Percentiles rank a stretch among this genome's conserved stretches.
phyloP scores from a whole-genome alignment of 2,797 vertebrate species.

The Pangasius mekongensis region DNA sequence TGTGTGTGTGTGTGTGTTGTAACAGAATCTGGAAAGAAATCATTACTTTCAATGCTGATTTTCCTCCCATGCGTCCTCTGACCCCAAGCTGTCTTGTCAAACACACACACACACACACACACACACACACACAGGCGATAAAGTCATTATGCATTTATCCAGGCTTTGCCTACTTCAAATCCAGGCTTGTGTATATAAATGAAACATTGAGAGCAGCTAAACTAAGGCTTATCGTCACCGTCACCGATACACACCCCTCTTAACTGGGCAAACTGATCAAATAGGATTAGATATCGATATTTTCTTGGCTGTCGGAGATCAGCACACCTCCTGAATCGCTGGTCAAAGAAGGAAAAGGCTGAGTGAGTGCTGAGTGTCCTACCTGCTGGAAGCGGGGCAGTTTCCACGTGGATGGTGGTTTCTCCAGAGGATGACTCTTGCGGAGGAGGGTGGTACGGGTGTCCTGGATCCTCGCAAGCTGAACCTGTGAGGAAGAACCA shows the following conservation, averaged over 20 bases:
- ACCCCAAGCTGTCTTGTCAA: slow-evolving; percentile 33
- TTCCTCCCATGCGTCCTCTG: slow-evolving; percentile 37
- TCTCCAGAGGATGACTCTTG: slow-evolving; percentile 57
- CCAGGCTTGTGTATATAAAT: slow-evolving; percentile 29
- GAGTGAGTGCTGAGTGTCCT: not conserved
- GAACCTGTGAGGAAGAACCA: slow-evolving; percentile 53
- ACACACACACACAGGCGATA: not conserved
- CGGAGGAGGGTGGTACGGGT: slow-evolving; percentile 76
- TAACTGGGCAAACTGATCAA: slow-evolving; percentile 14
- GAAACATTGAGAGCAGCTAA: slow-evolving; percentile 26
- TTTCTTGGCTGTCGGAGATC: slow-evolving; percentile 5
- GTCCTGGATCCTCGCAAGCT: slow-evolving; percentile 62
- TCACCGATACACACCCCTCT: not conserved
- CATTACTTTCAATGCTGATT: slow-evolving; percentile 64
- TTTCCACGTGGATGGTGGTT: slow-evolving; percentile 75
- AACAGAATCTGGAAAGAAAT: slow-evolving; percentile 70
- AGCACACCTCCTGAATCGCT: not conserved
- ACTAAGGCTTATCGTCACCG: not conserved
- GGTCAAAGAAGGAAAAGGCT: not conserved
- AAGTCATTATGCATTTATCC: slow-evolving; percentile 38
- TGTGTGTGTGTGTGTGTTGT: slow-evolving; percentile 55
- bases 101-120: slow-evolving; percentile 7
- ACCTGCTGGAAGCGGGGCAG: slow-evolving; percentile 79
- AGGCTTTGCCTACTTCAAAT: slow-evolving; percentile 36
- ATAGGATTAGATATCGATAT: not conserved